Base-by-base conservation (phyloP, 2,113 vertebrate species). In the Alaudala cheleensis region DNA sequence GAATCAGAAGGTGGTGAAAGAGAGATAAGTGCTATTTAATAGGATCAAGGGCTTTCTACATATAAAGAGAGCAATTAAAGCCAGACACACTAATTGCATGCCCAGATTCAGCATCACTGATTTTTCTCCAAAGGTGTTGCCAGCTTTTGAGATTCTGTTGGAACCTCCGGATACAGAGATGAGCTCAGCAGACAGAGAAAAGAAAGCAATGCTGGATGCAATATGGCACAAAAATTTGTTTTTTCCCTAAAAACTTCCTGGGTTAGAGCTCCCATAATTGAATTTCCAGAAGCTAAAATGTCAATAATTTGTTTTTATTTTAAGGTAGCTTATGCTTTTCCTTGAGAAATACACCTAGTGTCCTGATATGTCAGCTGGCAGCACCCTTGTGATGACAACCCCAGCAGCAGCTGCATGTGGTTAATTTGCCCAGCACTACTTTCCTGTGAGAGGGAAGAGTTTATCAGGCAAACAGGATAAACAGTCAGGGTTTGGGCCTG, bases 401-500 rank as follows among this genome's bases (percentile, higher is more conserved):
- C n/a, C 16, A 8, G 23, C 26, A n/a, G 14, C 74, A 88, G 21
- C 74, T 85, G 65, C 74, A 9, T 4, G 11, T 29, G 28, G 17
- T 80, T 80, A 53, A 56, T 65, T 51, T 50, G 7, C 6, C 37
- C 76, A 67, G 49, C 39, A 67, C 15, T 65, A 79, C 39, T 76
- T 81, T 79, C 31, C 16, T 50, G 17, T 80, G 40, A 25, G 31
- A 14, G 33, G 37, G 25, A 33, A 69, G 53, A 44, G 45, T 8
- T 90, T 56, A 49, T 90, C 50, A 83, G 58, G 33, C 19, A 40
- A 18, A 5, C 0, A 0, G 23, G 54, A 22, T 1, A 61, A 33
- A 8, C 10, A 61, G n/a, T 0, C 0, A 31, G 29, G 37, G 28
- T 18, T 70, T 81, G n/a, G 6, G 53, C 3, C 18, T 10, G 22